Evolutionary conservation across 1,140 invertebrate species (phyloP).

Genomic region (Drusus annulatus): DNA sequence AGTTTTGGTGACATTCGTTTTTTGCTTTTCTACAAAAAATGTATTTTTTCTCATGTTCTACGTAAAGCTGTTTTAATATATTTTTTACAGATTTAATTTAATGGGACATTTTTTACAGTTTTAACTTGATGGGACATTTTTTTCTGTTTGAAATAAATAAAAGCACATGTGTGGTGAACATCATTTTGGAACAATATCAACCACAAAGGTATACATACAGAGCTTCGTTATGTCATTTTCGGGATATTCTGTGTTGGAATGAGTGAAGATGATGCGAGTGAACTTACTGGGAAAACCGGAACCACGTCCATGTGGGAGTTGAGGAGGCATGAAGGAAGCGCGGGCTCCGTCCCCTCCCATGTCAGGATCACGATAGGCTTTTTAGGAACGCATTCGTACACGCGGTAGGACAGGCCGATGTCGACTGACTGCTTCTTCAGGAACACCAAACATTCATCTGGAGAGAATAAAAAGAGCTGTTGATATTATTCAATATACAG

Average conservation of each 20-base stretch:
- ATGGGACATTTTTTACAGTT: too few relatives aligned
- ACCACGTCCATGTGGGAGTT: conserved; percentile 98
- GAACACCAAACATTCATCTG: conserved; percentile 82
- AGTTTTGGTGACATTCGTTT: too few relatives aligned
- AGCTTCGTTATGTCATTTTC: not conserved
- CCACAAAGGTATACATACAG: too few relatives aligned
- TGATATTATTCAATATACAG: too few relatives aligned
- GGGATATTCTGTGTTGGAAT: not conserved
- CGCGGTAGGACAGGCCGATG: conserved; percentile 76
- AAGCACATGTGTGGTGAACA: too few relatives aligned
- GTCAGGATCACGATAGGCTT: conserved; percentile 89
- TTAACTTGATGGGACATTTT: too few relatives aligned
- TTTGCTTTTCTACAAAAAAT: too few relatives aligned
- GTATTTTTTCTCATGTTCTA: too few relatives aligned
- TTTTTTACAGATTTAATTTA: too few relatives aligned
- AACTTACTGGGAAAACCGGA: conserved; percentile 85
- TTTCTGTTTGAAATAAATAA: too few relatives aligned
- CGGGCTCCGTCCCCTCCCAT: conserved; percentile 82
- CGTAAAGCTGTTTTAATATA: too few relatives aligned
- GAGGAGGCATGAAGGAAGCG: conserved; percentile 81
- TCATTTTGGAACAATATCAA: too few relatives aligned
- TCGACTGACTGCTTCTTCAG: conserved; percentile 78
- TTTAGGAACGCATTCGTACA: conserved; percentile 72
- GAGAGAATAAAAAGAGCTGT: not conserved
- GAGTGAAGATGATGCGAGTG: not conserved